Evolutionary conservation across 2,113 vertebrate species (phyloP).

Genomic region (Eublepharis macularius): DNA sequence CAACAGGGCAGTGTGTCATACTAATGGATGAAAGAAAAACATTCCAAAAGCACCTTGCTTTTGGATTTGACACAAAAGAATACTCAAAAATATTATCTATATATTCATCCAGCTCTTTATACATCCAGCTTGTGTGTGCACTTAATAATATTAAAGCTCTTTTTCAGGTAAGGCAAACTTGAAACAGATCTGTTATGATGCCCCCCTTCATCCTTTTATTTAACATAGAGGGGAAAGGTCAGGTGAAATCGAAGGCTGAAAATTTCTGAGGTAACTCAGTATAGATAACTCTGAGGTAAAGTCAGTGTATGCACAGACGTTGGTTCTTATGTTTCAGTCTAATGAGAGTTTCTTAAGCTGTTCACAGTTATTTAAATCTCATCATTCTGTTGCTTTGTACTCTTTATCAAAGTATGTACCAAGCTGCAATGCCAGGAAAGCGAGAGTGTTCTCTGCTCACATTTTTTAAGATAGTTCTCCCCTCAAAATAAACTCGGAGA

Average conservation of each 20-base stretch:
- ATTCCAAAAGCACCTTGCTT: background rate
- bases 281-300: no score
- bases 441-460: background rate
- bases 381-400: background rate
- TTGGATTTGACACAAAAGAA: background rate
- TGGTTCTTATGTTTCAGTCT: no score
- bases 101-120: background rate
- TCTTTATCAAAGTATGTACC: background rate
- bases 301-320: no score
- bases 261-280: no score
- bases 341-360: no score
- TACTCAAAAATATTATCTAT: background rate
- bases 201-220: no score
- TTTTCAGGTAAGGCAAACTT: no score
- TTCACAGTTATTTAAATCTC: no score
- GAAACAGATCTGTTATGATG: no score
- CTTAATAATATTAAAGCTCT: background rate
- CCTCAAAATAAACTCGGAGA: background rate
- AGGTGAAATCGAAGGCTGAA: no score
- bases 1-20: background rate
- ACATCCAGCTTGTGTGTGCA: background rate
- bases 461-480: background rate
- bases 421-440: background rate
- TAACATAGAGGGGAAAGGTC: no score
- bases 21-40: slow-evolving; percentile 7